Conservation (phyloP, 2,888 invertebrate genomes). For the Muscina levida region DNA sequence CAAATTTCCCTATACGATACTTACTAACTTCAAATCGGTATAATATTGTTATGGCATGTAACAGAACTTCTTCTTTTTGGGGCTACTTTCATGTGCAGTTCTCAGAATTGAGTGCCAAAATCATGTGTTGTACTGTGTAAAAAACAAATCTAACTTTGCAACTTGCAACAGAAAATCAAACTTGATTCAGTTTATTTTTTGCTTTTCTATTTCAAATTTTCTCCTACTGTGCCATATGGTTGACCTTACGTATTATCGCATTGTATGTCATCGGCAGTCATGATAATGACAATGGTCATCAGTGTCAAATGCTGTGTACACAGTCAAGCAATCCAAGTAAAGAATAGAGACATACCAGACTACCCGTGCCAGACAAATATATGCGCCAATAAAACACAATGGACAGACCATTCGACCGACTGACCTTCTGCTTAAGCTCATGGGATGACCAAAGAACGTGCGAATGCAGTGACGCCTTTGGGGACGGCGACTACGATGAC, state of each 20-base stretch:
- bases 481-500: neutral
- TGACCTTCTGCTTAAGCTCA: slow-evolving; percentile 13
- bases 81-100: too few species aligned
- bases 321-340: neutral
- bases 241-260: slow-evolving; percentile 41
- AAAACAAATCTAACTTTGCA: too few species aligned
- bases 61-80: too few species aligned
- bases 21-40: too few species aligned
- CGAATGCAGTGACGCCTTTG: slow-evolving; percentile 7
- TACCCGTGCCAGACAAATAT: slow-evolving; percentile 36
- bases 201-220: too few species aligned
- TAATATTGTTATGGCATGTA: too few species aligned
- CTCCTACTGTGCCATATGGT: too few species aligned
- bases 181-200: too few species aligned
- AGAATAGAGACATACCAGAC: slow-evolving; percentile 32
- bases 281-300: slow-evolving; percentile 69
- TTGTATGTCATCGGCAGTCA: slow-evolving; percentile 57
- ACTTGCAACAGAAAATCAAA: too few species aligned
- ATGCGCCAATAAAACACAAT: slow-evolving; percentile 44
- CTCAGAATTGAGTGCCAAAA: too few species aligned
- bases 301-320: slow-evolving; percentile 56
- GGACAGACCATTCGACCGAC: neutral
- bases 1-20: too few species aligned
- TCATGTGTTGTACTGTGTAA: too few species aligned
- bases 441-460: slow-evolving; percentile 4